Conservation (phyloP, 2,888 invertebrate species). For the Teleogryllus oceanicus region DNA sequence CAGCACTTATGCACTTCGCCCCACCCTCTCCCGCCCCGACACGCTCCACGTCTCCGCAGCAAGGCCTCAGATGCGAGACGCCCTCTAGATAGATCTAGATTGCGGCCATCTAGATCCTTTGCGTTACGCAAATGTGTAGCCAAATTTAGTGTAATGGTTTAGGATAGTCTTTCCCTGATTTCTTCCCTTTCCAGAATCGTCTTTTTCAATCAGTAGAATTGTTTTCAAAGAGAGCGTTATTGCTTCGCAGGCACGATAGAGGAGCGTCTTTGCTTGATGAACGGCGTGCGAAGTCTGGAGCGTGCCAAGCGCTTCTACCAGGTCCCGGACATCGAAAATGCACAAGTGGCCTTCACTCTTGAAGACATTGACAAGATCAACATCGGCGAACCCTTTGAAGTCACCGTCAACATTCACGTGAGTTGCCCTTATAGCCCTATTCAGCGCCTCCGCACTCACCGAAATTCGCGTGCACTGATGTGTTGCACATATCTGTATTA, state of each 20-base stretch:
- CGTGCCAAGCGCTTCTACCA: constrained; percentile 65
- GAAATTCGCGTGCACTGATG: too few relatives aligned
- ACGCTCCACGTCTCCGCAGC: too few relatives aligned
- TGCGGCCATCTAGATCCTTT: too few relatives aligned
- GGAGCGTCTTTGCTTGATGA: constrained; percentile 69
- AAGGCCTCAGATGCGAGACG: too few relatives aligned
- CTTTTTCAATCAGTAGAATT: background rate
- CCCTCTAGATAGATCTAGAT: too few relatives aligned
- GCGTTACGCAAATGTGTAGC: too few relatives aligned
- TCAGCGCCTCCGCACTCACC: too few relatives aligned
- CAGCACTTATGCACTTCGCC: too few relatives aligned
- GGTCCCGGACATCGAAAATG: constrained; percentile 55
- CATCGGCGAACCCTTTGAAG: constrained; percentile 66
- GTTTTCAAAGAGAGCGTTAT: background rate
- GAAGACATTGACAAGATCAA: constrained; percentile 64
- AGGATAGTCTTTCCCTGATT: too few relatives aligned
- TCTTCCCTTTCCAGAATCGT: background rate
- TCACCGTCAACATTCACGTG: constrained; percentile 63
- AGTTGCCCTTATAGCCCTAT: constrained; percentile 11
- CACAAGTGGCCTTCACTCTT: constrained; percentile 62
- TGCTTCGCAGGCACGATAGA: constrained; percentile 57
- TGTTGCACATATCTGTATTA: too few relatives aligned
- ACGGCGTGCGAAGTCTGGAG: constrained; percentile 67
- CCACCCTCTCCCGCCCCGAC: too few relatives aligned
- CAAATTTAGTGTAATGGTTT: too few relatives aligned